Base-by-base conservation (phyloP, 1,140 invertebrate genomes). In the Neoseiulus cucumeris region DNA sequence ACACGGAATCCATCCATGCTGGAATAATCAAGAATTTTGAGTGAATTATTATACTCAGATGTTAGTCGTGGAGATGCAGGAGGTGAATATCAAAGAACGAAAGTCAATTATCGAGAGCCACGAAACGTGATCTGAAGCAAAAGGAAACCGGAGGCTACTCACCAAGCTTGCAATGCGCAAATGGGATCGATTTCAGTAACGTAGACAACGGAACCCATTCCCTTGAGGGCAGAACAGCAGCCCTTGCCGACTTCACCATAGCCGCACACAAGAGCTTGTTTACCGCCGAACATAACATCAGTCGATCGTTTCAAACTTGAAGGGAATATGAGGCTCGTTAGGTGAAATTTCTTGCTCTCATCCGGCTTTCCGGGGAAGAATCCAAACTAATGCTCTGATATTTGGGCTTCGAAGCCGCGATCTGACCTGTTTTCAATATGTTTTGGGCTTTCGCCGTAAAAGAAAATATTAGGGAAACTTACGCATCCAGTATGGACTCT, bases 151-250 rank as follows among this genome's bases (percentile, higher is more conserved):
- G 28, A 47, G 29, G 7, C 59, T 29, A 72, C 74, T 76, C 78
- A 90, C 87, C 85, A 91, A 2, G 91, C 93, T 79, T 97, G 94
- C 44, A 97, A 79, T 59, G 92, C 93, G 78, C 93, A 97, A 71
- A 98, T 97, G 0, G 94, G 93, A 80, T 98, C 93, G 69, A 98
- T 94, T 80, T 98, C 94, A 55, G 93, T 95, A 18, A 98, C 88
- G 75, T 91, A 94, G 44, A 85, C 89, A 72, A 93, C 86, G 77
- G 89, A 89, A 20, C 93, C 93, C 64, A 97, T 80, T 0, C 90
- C 91, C 76, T 94, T 94, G 6, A 98, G 77, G 1, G 92, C 90
- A 75, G 93, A 88, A 71, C 88, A 90, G 78, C 92, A 96, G 5
- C 93, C 92, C 80, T 98, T 97, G 25, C 94, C 94, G 39, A 98